Conservation (phyloP, 2,888 invertebrate genomes). For the Plebejus argus region DNA sequence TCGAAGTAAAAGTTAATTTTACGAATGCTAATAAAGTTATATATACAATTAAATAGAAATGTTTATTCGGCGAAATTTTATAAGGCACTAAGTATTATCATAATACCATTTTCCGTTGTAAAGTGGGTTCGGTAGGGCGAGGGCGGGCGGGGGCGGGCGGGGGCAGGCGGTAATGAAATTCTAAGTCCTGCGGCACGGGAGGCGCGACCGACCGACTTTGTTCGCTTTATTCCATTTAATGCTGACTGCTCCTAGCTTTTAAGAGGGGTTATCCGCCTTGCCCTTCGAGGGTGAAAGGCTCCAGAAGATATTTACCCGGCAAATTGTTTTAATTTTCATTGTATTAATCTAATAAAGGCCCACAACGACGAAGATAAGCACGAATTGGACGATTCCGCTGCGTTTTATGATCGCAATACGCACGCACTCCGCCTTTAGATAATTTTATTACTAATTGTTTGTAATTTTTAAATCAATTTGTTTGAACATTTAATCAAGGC, state of each 20-base stretch:
- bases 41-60: constrained; percentile 73
- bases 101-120: constrained; percentile 78
- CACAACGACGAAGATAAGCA: constrained; percentile 74
- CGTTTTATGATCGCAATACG: constrained; percentile 65
- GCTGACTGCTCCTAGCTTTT: constrained; percentile 81
- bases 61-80: constrained; percentile 76
- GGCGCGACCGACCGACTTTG: constrained; percentile 75
- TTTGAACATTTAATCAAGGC: neutral
- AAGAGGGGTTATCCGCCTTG: constrained; percentile 80
- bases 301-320: constrained; percentile 81
- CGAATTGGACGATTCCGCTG: constrained; percentile 64
- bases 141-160: constrained; percentile 62
- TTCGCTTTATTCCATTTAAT: constrained; percentile 81
- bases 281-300: constrained; percentile 77
- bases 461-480: constrained; percentile 29
- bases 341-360: constrained; percentile 78
- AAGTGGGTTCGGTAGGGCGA: constrained; percentile 73
- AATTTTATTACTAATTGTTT: constrained; percentile 49
- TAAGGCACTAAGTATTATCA: constrained; percentile 77
- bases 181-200: constrained; percentile 60
- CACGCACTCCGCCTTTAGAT: constrained; percentile 49
- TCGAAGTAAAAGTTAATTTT: constrained; percentile 47
- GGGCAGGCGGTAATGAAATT: constrained; percentile 76
- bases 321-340: constrained; percentile 82
- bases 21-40: constrained; percentile 53